Percentiles rank a stretch among this genome's conserved stretches.
These are phyloP conservation scores for Cavia aperea DNA, from an alignment of 2,113 vertebrate genomes.

Conservation along the genomic window DNA sequence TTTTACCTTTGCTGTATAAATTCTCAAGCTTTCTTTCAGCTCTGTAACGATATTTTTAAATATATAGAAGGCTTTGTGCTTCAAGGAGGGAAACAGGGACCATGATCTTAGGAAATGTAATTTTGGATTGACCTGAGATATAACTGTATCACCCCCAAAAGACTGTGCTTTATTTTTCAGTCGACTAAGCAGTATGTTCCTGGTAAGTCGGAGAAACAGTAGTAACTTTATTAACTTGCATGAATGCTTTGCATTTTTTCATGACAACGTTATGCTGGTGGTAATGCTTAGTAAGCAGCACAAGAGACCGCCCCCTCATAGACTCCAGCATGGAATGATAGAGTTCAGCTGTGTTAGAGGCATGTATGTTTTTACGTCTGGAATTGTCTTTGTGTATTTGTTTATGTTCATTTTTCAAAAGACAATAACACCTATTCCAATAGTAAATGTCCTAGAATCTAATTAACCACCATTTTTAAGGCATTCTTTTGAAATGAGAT, in stretches of 20 bases:
- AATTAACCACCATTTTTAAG: not conserved
- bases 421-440: constrained; percentile 18
- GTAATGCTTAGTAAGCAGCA: constrained; percentile 53
- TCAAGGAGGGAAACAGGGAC: constrained; percentile 27
- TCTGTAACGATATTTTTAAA: not conserved
- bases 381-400: constrained; percentile 49
- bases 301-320: not conserved
- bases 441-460: not conserved
- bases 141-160: constrained; percentile 66
- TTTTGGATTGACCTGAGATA: constrained; percentile 40
- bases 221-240: constrained; percentile 60
- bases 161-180: constrained; percentile 73
- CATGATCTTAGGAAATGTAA: constrained; percentile 43
- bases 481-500: constrained; percentile 41
- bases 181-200: constrained; percentile 73
- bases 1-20: not conserved
- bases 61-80: constrained; percentile 18
- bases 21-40: constrained; percentile 1
- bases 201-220: constrained; percentile 64
- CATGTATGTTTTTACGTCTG: constrained; percentile 58
- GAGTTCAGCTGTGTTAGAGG: constrained; percentile 44
- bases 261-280: constrained; percentile 47
- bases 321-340: constrained; percentile 61
- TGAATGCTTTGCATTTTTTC: constrained; percentile 69
- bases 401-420: constrained; percentile 29